Percentiles rank a stretch among this genome's conserved stretches.
These are phyloP conservation scores for Heterodera filipjevi DNA, from an alignment of 2,888 invertebrate species.

Conservation along the genomic window DNA sequence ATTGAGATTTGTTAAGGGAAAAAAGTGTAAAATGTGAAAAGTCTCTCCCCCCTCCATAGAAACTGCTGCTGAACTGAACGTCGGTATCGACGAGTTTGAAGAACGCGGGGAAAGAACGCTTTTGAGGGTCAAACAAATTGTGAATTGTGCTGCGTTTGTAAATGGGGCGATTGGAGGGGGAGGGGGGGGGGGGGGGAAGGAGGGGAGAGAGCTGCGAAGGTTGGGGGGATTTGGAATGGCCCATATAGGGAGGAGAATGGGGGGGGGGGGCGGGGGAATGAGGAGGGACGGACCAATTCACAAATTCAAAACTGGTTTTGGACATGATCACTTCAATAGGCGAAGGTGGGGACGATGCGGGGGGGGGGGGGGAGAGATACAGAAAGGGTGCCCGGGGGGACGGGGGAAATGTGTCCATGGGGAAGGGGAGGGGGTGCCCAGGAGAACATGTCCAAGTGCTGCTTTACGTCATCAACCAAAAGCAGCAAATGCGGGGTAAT, in stretches of 20 bases:
- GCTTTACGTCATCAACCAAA: too few relatives aligned
- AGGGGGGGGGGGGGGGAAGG: too few relatives aligned
- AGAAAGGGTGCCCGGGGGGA: neutral
- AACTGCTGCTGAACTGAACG: neutral
- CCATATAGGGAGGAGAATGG: neutral
- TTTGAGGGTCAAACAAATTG: neutral
- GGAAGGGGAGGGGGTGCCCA: neutral
- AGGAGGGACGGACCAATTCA: neutral
- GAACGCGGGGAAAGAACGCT: conserved; percentile 6
- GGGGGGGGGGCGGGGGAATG: neutral
- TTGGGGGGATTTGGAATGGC: neutral
- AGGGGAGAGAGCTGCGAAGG: neutral
- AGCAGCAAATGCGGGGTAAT: too few relatives aligned
- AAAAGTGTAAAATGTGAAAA: neutral
- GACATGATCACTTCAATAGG: neutral
- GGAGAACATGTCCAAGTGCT: too few relatives aligned
- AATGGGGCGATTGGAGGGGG: neutral
- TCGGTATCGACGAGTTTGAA: neutral
- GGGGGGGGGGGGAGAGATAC: neutral
- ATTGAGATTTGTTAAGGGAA: neutral
- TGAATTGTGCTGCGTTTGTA: neutral
- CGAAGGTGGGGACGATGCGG: neutral
- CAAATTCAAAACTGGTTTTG: conserved; percentile 3
- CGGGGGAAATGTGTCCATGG: neutral
- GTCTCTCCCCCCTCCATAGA: neutral